Percentiles rank a stretch among this genome's conserved stretches.
Conservation (phyloP, 2,113 vertebrate genomes). For the Hyla sarda region DNA sequence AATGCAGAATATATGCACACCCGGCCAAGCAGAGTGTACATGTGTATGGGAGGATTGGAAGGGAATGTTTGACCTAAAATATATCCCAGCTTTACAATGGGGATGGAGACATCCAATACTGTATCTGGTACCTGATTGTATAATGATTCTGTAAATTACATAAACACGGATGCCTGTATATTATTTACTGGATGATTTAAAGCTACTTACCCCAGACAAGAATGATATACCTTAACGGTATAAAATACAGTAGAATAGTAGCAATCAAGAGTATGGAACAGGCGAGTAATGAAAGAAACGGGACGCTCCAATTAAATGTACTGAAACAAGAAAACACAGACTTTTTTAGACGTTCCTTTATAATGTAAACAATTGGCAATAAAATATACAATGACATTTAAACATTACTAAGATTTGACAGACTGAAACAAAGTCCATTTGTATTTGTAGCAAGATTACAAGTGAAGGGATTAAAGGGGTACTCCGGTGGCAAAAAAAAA, state of each 20-base stretch:
- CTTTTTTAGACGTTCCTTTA: not conserved
- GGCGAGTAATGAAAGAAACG: slow-evolving; percentile 87
- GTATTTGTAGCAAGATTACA: not conserved
- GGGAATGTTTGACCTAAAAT: no score
- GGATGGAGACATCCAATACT: no score
- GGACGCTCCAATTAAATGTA: slow-evolving; percentile 95
- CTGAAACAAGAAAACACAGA: slow-evolving; percentile 71
- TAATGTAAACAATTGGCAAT: not conserved
- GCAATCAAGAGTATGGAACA: slow-evolving; percentile 79
- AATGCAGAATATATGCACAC: no score
- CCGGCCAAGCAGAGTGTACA: no score
- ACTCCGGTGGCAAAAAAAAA: no score
- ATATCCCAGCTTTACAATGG: no score
- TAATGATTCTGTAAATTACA: no score
- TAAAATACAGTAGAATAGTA: slow-evolving; percentile 79
- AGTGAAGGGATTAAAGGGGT: not conserved
- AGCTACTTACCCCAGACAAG: slow-evolving; percentile 93
- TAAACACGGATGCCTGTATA: no score
- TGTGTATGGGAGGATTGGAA: no score
- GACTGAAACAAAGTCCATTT: not conserved
- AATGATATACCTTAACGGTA: slow-evolving; percentile 90
- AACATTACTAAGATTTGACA: not conserved
- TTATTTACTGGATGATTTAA: not conserved
- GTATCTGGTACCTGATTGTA: no score
- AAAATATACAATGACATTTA: not conserved